Conservation (phyloP, 1,140 invertebrate genomes). For the Coelopa frigida region DNA sequence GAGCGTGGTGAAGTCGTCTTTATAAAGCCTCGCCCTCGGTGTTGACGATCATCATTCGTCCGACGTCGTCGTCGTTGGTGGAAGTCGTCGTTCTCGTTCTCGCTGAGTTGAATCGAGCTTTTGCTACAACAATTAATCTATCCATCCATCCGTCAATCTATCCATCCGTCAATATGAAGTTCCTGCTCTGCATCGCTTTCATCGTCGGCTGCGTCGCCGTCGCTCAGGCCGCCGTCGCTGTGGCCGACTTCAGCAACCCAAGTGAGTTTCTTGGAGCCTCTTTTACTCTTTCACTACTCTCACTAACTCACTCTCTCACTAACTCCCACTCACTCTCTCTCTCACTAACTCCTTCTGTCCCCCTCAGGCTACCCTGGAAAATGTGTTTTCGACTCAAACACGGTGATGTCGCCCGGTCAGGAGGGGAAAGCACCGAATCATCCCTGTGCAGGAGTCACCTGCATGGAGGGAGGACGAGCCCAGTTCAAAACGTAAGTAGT, state of each 20-base stretch:
- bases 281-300: not conserved
- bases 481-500: constrained; percentile 24
- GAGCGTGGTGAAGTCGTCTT: too few relatives aligned
- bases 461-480: constrained; percentile 20
- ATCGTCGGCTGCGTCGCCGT: constrained; percentile 1
- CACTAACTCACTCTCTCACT: too few relatives aligned
- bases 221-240: constrained; percentile 22
- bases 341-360: too few relatives aligned
- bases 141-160: too few relatives aligned
- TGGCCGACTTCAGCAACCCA: constrained; percentile 23
- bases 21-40: too few relatives aligned
- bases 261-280: constrained; percentile 20
- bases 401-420: constrained; percentile 38
- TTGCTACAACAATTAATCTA: too few relatives aligned
- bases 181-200: constrained; percentile 6
- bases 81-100: too few relatives aligned
- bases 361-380: constrained; percentile 31
- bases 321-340: too few relatives aligned
- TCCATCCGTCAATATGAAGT: too few relatives aligned
- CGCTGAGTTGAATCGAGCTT: too few relatives aligned
- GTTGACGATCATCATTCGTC: too few relatives aligned
- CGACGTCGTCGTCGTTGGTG: too few relatives aligned
- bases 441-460: constrained; percentile 28
- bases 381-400: constrained; percentile 39
- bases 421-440: constrained; percentile 28